Conservation (phyloP, 2,888 invertebrate genomes). For the Auanema freiburgensis region DNA sequence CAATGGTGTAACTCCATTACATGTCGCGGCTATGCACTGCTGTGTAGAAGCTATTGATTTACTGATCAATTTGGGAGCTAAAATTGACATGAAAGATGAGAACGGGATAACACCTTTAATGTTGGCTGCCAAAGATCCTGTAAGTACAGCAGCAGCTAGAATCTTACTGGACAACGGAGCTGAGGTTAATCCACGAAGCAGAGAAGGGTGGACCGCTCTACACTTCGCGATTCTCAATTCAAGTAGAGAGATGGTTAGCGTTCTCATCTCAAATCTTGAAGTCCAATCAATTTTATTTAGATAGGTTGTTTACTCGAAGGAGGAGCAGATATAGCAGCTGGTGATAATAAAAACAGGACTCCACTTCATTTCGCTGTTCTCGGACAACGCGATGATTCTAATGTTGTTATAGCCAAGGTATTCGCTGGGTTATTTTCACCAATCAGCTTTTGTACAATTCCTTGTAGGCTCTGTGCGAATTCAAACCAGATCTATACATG, state of each 20-base stretch:
- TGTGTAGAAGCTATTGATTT: too few relatives aligned
- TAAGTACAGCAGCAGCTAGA: too few relatives aligned
- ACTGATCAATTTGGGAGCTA: too few relatives aligned
- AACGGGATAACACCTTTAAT: too few relatives aligned
- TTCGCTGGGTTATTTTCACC: not conserved
- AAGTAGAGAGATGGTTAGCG: constrained; percentile 11
- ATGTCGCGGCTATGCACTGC: too few relatives aligned
- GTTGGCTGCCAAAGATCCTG: too few relatives aligned
- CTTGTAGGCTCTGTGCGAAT: not conserved
- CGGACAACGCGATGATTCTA: not conserved
- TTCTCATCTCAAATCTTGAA: not conserved
- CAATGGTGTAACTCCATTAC: too few relatives aligned
- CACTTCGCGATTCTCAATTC: constrained; percentile 75
- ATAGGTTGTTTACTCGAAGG: constrained; percentile 2
- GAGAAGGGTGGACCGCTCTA: constrained; percentile 83
- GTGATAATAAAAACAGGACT: constrained; percentile 6
- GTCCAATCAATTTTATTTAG: constrained; percentile 3
- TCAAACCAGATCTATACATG: not conserved
- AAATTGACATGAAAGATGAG: too few relatives aligned
- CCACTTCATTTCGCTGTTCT: constrained; percentile 9
- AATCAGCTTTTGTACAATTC: not conserved
- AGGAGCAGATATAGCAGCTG: constrained; percentile 8
- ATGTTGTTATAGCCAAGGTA: constrained; percentile 2
- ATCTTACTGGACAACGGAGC: too few relatives aligned
- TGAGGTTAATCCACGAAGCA: too few relatives aligned